Base-by-base conservation (phyloP, 2,113 vertebrate genomes). In the Sakesphorus luctuosus region DNA sequence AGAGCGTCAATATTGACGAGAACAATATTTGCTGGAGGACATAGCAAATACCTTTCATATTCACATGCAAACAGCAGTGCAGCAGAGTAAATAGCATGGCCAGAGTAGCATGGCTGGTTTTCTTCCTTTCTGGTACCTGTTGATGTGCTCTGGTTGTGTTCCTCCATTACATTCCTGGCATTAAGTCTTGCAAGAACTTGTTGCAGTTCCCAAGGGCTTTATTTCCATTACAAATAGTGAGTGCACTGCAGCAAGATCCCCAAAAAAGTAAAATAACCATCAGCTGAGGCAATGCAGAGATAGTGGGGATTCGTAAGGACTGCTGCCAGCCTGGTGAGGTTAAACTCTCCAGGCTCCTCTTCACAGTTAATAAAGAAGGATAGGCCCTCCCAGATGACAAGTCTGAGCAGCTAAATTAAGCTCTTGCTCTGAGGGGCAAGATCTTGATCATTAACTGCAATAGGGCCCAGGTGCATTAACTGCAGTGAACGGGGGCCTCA, bases 1-100 rank as follows among this genome's bases (percentile, higher is more conserved):
- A 87, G 7, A 58, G 76, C 78, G 0, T 77, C 87, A 95, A 95
- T 94, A 96, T 58, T 80, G 91, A 95, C 1, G 9, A 90, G 92
- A 86, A 79, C 25, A 90, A 33, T 84, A 76, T 95, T 92, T 97
- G 81, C 89, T 89, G 62, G 76, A 75, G 73, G n/a, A 58, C 38
- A 90, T 17, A 84, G 87, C 63, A 95, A 96, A 86, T 67, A 82
- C 18, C 49, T 85, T 83, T 79, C 86, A 63, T 66, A 58, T 95
- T 96, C 87, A 46, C 46, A 89, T 36, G 43, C 86, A 92, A 85
- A 88, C 75, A 96, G 55, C 55, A 63, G 20, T 28, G 43, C 52
- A 73, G 46, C 44, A 94, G 56, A 88, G 53, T 65, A 95, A 95
- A 91, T 50, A 89, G 47, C 14, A 21, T 5, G 29, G 28, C 10